Evolutionary conservation across 2,113 vertebrate genomes (phyloP), one percentile per base, ranked within the genome.

Genomic region (Crotophaga sulcirostris): DNA sequence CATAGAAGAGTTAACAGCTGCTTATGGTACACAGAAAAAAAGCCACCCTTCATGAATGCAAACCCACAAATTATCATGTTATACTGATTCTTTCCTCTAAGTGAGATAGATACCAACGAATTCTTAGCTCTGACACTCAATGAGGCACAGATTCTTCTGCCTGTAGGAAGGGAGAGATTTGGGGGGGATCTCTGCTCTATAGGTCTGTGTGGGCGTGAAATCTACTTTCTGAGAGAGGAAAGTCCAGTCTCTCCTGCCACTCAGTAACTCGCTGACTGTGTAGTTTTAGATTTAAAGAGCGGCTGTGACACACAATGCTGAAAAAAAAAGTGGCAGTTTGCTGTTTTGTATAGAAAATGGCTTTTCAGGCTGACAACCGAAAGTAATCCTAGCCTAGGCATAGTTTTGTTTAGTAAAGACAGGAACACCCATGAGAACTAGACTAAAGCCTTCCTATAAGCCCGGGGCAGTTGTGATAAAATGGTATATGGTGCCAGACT

Each of bases 341-440:
- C 96, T 95, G 69, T 95, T 97, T 95, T 93, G 83, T 92, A 94
- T 83, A 96, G 93, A 97, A 96, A 96, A 92, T 36, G 84, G 94
- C 86, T 90, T 95, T 97, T 96, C 91, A 95, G 92, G 62, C 83
- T 86, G 80, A 93, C 73, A 96, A 55, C 60, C 1, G 28, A 95
- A 62, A 87, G 72, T 96, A 97, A 97, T 97, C 91, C 94, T 84
- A 94, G 88, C 66, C 84, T 93, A 86, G 96, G 80, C 77, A 5
- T 38, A 87, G 94, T 89, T 97, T 96, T 97, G 89, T 96, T 96
- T 95, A 88, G 76, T 68, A 96, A 96, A 96, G 96, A 82, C 80
- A 89, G 91, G 81, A 90, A 76, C n/a, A 95, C 70, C 94, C 93
- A 96, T 87, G 86, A 95, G 86, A 95, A 94, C 91, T 54, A 75